These are phyloP conservation scores for Gonatopus flavifemur DNA, from an alignment of 1,140 invertebrate species.

Conservation along the genomic window DNA sequence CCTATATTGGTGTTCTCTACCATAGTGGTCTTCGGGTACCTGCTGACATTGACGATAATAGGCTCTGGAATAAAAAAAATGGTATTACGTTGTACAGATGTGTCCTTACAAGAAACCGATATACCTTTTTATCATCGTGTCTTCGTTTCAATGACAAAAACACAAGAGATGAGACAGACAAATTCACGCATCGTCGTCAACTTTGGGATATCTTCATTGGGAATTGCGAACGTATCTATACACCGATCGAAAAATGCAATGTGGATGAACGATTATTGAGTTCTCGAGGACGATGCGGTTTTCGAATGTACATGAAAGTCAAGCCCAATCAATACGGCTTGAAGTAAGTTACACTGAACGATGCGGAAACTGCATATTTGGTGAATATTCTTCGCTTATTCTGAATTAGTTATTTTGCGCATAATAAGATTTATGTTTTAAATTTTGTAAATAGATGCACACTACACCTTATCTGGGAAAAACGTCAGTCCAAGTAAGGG, in stretches of 20 bases:
- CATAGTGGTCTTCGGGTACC: not conserved
- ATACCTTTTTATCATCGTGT: not conserved
- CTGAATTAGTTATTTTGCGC: too few relatives aligned
- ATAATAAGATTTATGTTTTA: too few relatives aligned
- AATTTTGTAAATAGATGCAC: too few relatives aligned
- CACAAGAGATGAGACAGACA: not conserved
- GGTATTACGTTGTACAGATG: not conserved
- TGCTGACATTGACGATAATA: not conserved
- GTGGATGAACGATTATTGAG: not conserved
- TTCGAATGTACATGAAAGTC: not conserved
- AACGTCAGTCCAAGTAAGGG: conserved; percentile 13
- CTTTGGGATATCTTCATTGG: not conserved
- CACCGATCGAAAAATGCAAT: not conserved
- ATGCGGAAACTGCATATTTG: not conserved
- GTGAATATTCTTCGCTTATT: too few relatives aligned
- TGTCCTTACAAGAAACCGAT: not conserved
- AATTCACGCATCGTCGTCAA: not conserved
- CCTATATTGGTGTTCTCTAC: not conserved
- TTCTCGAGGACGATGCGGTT: not conserved
- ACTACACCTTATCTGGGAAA: conserved; percentile 42
- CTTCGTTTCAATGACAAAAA: not conserved
- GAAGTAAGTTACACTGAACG: not conserved
- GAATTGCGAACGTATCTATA: too few relatives aligned
- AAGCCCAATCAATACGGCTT: not conserved
- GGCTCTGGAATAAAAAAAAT: not conserved